Conservation (phyloP, 2,113 vertebrate genomes). For the Leptobrachium leishanense region DNA sequence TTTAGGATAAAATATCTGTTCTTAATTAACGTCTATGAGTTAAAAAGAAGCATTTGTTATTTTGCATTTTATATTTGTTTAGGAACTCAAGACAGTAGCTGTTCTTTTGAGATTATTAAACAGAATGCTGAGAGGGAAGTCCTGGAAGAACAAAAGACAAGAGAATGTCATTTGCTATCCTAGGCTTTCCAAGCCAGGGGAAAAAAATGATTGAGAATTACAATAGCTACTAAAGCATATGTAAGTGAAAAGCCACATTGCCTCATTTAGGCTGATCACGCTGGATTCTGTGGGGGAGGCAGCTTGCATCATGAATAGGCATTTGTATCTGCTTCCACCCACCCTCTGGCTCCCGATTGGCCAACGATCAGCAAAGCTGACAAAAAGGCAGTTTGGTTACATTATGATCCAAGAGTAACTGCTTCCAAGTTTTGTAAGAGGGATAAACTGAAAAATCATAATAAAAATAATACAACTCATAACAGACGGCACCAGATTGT, state of each 20-base stretch:
- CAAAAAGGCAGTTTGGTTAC: conserved; percentile 47
- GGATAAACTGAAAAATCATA: conserved; percentile 35
- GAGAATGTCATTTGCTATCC: conserved; percentile 37
- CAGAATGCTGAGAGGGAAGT: conserved; percentile 15
- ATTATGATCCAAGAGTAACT: conserved; percentile 40
- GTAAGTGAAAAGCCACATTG: conserved; percentile 44
- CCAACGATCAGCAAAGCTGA: conserved; percentile 36
- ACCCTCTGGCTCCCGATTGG: conserved; percentile 42
- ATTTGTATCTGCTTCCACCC: conserved; percentile 50
- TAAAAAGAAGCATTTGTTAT: background rate
- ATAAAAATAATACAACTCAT: conserved; percentile 40
- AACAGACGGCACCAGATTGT: conserved; percentile 49
- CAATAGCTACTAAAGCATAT: conserved; percentile 44
- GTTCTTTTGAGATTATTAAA: conserved; percentile 4
- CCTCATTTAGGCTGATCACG: conserved; percentile 47
- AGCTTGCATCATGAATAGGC: conserved; percentile 50
- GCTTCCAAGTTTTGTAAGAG: conserved; percentile 37
- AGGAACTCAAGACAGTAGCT: conserved; percentile 1
- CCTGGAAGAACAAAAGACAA: conserved; percentile 27
- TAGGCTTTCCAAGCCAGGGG: conserved; percentile 13
- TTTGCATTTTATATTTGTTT: background rate
- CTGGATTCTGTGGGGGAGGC: conserved; percentile 46
- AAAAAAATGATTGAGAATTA: conserved; percentile 27
- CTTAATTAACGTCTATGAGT: no score
- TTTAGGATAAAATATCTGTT: no score